Evolutionary conservation across 2,113 vertebrate genomes (phyloP).

Genomic region (Emydocephalus ijimae): DNA sequence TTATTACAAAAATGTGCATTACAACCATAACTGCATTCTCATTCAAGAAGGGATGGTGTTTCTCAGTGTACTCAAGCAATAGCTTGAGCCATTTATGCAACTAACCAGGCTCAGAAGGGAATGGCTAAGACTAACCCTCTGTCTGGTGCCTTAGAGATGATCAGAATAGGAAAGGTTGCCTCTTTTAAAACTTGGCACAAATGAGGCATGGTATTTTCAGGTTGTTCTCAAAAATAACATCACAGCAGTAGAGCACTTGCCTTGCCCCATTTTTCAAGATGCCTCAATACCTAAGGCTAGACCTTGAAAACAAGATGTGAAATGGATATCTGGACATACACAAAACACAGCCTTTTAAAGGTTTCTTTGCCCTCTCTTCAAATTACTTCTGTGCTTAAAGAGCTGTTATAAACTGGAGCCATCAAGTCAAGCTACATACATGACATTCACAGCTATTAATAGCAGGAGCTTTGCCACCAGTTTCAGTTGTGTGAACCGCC

Average conservation of each 20-base stretch:
- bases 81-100: neutral
- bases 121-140: neutral
- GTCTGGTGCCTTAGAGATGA: neutral
- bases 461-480: neutral
- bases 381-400: neutral
- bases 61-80: neutral
- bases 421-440: neutral
- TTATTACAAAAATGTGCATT: neutral
- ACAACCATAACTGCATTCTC: neutral
- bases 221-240: neutral
- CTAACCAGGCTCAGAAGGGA: neutral
- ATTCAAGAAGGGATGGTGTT: neutral
- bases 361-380: neutral
- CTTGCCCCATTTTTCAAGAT: neutral
- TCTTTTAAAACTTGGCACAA: neutral
- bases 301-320: neutral
- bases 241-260: neutral
- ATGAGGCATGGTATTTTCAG: neutral
- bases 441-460: neutral
- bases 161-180: neutral
- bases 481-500: neutral
- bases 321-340: neutral
- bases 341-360: neutral
- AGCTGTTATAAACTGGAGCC: slow-evolving; percentile 1
- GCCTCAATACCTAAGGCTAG: neutral